Base-by-base conservation (phyloP, 1,140 invertebrate species). In the Lepidurus arcticus region DNA sequence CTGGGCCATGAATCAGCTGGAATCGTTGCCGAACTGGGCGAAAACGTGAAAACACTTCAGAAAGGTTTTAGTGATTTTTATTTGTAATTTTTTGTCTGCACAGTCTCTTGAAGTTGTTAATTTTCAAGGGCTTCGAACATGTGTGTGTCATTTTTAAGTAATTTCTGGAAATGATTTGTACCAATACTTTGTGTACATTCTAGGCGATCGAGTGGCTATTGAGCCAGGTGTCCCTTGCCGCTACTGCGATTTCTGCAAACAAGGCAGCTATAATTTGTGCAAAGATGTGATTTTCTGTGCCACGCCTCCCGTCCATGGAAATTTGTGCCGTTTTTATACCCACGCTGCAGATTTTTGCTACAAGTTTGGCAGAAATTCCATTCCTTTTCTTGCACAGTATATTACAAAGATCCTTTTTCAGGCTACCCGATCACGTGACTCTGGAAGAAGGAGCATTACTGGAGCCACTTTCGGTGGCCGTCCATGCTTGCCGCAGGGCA, bases 331-430 rank as follows among this genome's bases (percentile, higher is more conserved):
- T 81, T 98, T 90, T 84, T 96, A 96, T 84, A 91, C 90, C 65
- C 95, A 97, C 83, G 90, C 93, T 24, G 95, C 95, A 24, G 94
- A 97, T 86, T 98, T 97, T 85, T 97, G 95, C 83, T 95, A 89
- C 87, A 96, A 95, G 94, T 95, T 82, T 43, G 42, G 78, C 42
- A 11, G 1, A 65, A 43, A 21, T 78, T n/a, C 16, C 53, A n/a
- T 7, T 34, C 21, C 7, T 75, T 42, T 76, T 75, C 42, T n/a
- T n/a, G 2, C 7, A 13, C 8, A 75, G 42, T 76, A 26, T 80
- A 10, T 79, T 53, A 75, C 7, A 73, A 75, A 80, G 7, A 45
- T 78, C 45, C 79, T 73, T 78, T 79, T 80, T 65, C 80, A 96
- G 95, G 85, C 85, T 99, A 42, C 96, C 97, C 0, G 92, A 96